Percentiles rank a stretch among this genome's conserved stretches.
These are phyloP conservation scores for Pterobdella sp. DNA, from an alignment of 2,888 invertebrate genomes.

Conservation along the genomic window DNA sequence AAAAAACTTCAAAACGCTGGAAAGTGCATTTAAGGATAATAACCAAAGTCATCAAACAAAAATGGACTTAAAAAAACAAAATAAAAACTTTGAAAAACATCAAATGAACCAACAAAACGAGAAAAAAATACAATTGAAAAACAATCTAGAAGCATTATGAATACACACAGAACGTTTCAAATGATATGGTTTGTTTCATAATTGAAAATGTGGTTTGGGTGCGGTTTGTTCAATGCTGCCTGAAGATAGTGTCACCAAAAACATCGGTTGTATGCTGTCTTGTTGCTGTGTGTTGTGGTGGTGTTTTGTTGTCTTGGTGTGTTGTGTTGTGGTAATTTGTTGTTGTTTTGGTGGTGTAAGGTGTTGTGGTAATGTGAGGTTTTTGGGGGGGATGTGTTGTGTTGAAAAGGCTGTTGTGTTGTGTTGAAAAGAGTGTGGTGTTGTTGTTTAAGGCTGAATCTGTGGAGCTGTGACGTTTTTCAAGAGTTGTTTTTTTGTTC, in stretches of 20 bases:
- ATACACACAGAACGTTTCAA: background rate
- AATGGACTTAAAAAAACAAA: too few relatives aligned
- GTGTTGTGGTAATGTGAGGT: background rate
- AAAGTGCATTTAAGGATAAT: too few relatives aligned
- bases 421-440: background rate
- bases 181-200: constrained; percentile 1
- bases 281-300: constrained; percentile 12
- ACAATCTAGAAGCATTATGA: background rate
- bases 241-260: constrained; percentile 23
- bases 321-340: background rate
- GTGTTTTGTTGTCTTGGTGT: background rate
- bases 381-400: background rate
- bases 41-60: too few relatives aligned
- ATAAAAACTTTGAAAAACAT: background rate
- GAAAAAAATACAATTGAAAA: background rate
- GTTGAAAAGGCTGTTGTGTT: background rate
- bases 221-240: background rate
- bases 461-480: background rate
- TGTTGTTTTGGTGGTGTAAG: background rate
- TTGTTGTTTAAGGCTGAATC: background rate
- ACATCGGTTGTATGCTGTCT: constrained; percentile 15
- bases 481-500: background rate
- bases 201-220: constrained; percentile 18
- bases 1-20: too few relatives aligned
- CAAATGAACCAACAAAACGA: background rate